Evolutionary conservation across 2,797 vertebrate genomes (phyloP), one percentile per base, ranked within the genome.

Genomic region (Mastacembelus armatus): DNA sequence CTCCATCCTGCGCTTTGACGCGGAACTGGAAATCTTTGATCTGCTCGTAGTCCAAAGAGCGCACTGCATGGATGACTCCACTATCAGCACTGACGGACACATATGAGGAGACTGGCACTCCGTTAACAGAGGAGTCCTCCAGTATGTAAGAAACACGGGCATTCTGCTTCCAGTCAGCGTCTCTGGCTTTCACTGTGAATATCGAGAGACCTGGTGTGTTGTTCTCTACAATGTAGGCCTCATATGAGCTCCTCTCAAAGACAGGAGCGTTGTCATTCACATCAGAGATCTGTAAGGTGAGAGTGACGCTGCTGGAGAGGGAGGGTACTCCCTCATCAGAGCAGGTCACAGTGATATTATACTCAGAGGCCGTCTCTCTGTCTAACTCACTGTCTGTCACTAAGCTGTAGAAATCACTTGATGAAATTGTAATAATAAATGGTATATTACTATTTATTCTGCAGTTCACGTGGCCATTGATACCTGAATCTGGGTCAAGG

Each of bases 181-280:
- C 91, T 3, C 35, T 66, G 9, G 90, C 86, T 4, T 35, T 76
- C 60, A 88, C 71, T 48, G 81, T 72, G 45, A 84, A 78, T 50
- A 89, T 55, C 14, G 85, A 87, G 44, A 78, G 50, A 2, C 81
- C 80, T 21, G 85, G 85, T 32, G 69, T 63, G 60, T 89, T 63
- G 60, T 89, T 89, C 73, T 89, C 87, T 58, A 55, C 39, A 40
- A 87, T 49, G 27, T 45, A 72, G 22, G 69, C 83, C 40, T 90
- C 84, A 24, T 92, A 91, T 66, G 88, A 80, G 50, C 80, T 90
- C 55, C 62, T 80, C 45, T 90, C 91, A 75, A 94, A 94, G 7
- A 85, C 77, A 0, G 94, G 94, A 0, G 88, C 77, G 0, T 94
- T 94, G 39, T 94, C 94, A 39, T 95, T 64, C 61, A 93, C 82